A percentile compares a stretch with the other conserved stretches of the same genome.
These are phyloP conservation scores for Rhyacichthys aspro DNA, from an alignment of 2,797 vertebrate genomes.

Conservation along the genomic window DNA sequence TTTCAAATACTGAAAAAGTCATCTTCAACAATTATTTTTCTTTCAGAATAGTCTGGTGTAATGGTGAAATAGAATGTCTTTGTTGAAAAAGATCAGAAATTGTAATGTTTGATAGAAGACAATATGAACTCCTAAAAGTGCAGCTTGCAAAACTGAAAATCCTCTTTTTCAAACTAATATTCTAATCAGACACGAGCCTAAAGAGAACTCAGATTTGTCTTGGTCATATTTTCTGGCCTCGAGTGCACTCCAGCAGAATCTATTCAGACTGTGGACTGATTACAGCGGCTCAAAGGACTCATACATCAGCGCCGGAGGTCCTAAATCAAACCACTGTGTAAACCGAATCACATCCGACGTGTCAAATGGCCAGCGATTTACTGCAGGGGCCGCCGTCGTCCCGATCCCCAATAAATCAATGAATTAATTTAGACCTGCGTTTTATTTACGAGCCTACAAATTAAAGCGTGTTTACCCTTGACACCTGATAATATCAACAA, in stretches of 20 bases:
- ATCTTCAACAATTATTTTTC: background rate
- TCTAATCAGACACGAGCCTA: slow-evolving; percentile 25
- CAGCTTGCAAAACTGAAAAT: slow-evolving; percentile 27
- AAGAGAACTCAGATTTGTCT: slow-evolving; percentile 38
- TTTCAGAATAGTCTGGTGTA: no score
- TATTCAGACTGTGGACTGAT: slow-evolving; percentile 40
- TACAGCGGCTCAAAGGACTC: slow-evolving; percentile 44
- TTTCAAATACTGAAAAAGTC: no score
- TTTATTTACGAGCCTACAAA: slow-evolving; percentile 27
- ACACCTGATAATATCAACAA: slow-evolving; percentile 25
- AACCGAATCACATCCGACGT: background rate
- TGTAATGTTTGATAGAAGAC: slow-evolving; percentile 4
- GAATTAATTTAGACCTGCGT: slow-evolving; percentile 14
- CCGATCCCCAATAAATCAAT: background rate
- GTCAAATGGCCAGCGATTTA: background rate
- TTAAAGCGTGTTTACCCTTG: slow-evolving; percentile 33
- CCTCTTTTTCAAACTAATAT: slow-evolving; percentile 35
- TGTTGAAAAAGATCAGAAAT: no score
- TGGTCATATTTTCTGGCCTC: slow-evolving; percentile 9
- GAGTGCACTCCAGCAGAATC: slow-evolving; percentile 25
- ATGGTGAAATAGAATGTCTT: no score
- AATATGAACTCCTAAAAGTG: slow-evolving; percentile 28
- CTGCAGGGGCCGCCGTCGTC: slow-evolving; percentile 6
- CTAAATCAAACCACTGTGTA: slow-evolving; percentile 29
- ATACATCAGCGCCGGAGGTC: slow-evolving; percentile 10